Percentiles rank a stretch among this genome's conserved stretches.
Evolutionary conservation across 2,113 vertebrate species (phyloP).

Genomic region (Anhinga anhinga): DNA sequence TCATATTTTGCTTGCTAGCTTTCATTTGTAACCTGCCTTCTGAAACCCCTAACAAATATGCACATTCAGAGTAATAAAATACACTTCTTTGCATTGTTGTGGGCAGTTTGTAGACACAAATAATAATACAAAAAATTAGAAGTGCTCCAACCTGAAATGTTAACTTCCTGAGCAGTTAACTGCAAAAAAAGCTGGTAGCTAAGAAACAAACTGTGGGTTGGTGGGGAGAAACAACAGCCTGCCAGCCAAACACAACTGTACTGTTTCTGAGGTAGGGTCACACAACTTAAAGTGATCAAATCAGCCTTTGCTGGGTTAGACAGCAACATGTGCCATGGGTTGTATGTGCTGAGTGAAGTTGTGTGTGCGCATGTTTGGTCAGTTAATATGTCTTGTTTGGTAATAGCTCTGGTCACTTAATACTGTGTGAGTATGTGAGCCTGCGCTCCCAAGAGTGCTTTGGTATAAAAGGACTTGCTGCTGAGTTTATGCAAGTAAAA

Average conservation of each 20-base stretch:
- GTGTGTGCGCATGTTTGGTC: accelerated
- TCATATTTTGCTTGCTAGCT: background rate
- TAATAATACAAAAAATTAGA: background rate
- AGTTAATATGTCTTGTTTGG: background rate
- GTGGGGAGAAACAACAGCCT: background rate
- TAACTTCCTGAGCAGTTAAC: background rate
- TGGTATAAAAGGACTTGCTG: background rate
- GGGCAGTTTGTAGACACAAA: background rate
- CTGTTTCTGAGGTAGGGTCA: background rate
- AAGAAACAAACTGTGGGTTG: background rate
- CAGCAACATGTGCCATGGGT: accelerated
- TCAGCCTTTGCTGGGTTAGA: accelerated
- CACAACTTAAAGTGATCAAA: accelerated
- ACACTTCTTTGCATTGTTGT: background rate
- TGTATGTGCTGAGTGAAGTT: accelerated
- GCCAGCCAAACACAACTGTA: no score
- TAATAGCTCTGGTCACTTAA: background rate
- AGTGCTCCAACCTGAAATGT: background rate
- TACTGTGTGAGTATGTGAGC: background rate
- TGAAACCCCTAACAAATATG: background rate
- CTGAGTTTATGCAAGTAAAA: background rate
- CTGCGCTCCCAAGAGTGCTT: background rate
- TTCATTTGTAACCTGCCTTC: background rate
- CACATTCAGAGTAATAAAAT: background rate
- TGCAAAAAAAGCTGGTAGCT: background rate